Base-by-base conservation (phyloP, 2,113 vertebrate species). In the Sula dactylatra region DNA sequence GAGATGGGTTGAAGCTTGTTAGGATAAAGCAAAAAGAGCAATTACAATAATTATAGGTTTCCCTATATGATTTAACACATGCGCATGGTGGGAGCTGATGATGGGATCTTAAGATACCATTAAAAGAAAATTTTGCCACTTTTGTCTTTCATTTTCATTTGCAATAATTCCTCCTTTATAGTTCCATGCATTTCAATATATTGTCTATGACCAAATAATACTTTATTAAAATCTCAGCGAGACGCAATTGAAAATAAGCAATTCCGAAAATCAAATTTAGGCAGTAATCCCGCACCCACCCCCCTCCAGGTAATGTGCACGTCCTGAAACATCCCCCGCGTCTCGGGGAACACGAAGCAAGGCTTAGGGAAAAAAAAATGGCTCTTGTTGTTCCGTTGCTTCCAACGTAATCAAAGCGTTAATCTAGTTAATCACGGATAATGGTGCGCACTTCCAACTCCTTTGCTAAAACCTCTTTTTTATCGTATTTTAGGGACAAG, bases 11-110 rank as follows among this genome's bases (percentile, higher is more conserved):
- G 97, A 96, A 80, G 97, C 97, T 97, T 94, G 97, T 95, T 96
- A 97, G 97, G 96, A 95, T 97, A 93, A 98, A 95, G 97, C 97
- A 97, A 97, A 97, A 98, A 98, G 98, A 98, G 97, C 97, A 98
- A 97, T 98, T 98, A 98, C 96, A 97, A 95, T 98, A 98, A 98
- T 98, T 97, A 97, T 9, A 97, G 98, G 97, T 97, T 98, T 98
- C 97, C 96, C 97, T 94, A 77, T 97, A 95, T 88, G 95, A 96
- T 96, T 97, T 93, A 97, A 97, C 97, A 97, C 97, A 97, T 86
- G 97, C 93, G 92, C 89, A 34, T 9, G 94, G 95, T 17, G 96
- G 94, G 97, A 86, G 89, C 91, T 82, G 94, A 77, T 55, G 96
- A 96, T 90, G 98, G 29, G 94, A 97, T 94, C 97, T 95, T 88